Evolutionary conservation across 1,140 invertebrate species (phyloP).

Genomic region (Trachelipus rathkii): DNA sequence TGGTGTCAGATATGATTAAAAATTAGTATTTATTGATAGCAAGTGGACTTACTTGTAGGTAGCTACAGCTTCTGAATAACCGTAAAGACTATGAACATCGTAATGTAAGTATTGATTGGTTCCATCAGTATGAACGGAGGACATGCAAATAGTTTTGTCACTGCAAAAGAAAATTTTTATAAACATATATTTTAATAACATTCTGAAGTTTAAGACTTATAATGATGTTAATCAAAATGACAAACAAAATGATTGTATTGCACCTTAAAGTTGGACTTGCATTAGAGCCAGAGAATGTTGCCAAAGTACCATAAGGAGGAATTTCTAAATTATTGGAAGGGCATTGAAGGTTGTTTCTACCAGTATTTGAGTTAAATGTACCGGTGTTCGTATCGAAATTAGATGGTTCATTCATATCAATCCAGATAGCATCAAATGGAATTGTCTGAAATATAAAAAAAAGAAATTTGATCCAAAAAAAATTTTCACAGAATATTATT

Average conservation of each 20-base stretch:
- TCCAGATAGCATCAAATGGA: conserved; percentile 36
- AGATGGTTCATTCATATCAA: conserved; percentile 48
- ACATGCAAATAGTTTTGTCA: conserved; percentile 33
- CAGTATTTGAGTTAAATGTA: background rate
- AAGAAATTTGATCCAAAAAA: background rate
- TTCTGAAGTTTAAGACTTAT: too few species aligned
- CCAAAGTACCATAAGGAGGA: conserved; percentile 45
- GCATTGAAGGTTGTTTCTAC: conserved; percentile 44
- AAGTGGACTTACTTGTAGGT: too few species aligned
- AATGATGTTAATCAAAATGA: too few species aligned
- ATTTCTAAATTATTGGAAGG: conserved; percentile 45
- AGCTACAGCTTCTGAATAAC: conserved; percentile 30
- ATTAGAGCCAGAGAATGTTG: background rate
- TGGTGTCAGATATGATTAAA: too few species aligned
- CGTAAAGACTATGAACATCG: conserved; percentile 51
- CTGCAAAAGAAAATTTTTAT: background rate
- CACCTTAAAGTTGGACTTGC: too few species aligned
- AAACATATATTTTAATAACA: too few species aligned
- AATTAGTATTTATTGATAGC: too few species aligned
- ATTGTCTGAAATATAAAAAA: background rate
- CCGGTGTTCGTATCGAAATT: conserved; percentile 50
- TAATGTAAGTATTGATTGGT: conserved; percentile 46
- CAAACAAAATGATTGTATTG: too few species aligned
- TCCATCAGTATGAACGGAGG: conserved; percentile 24
- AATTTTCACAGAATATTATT: background rate